Evolutionary conservation across 1,140 invertebrate genomes (phyloP), one percentile per base, ranked within the genome.

Genomic region (Zaprionus inermis): DNA sequence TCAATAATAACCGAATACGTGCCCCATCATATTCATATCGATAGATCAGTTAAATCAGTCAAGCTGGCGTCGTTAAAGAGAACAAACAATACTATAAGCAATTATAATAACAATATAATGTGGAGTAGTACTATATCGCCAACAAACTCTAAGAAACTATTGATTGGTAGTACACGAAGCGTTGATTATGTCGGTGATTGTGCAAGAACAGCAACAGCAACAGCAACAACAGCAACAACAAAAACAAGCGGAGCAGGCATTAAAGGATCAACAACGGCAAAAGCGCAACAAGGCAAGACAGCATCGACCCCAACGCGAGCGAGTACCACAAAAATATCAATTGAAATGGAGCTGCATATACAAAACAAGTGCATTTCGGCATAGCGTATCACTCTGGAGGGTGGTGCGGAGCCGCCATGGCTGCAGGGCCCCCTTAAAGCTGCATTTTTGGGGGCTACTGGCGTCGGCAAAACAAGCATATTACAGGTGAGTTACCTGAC

Each of bases 391-490:
- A 92, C 91, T 92, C 91, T 92, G 91, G 91, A 92, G 91, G 91
- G 91, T 91, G 91, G 91, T 86, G 83, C 83, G 66, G 91, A 92
- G 86, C 89, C 91, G 83, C 91, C 91, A 91, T 92, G 91, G 91
- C 85, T 92, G 79, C 93, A 94, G 92, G 95, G 95, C 92, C 93
- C 94, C 78, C 94, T 97, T 92, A 97, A 97, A 93, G 95, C 96
- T 60, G 95, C 96, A 79, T 94, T 97, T 74, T 93, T 97, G 70
- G 96, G 96, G 52, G 96, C 96, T 71, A 94, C 96, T 56, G 95
- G 95, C 63, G 96, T 96, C 77, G 96, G 96, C 76, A 97, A 97
- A 92, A 96, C 96, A 65, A 96, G 96, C 89, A 96, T 97, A 92
- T 95, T 97, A 91, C 95, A 96, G 94, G 96, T 96, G 92, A 93